Conservation (phyloP, 2,888 invertebrate species). For the Andrena dorsata region DNA sequence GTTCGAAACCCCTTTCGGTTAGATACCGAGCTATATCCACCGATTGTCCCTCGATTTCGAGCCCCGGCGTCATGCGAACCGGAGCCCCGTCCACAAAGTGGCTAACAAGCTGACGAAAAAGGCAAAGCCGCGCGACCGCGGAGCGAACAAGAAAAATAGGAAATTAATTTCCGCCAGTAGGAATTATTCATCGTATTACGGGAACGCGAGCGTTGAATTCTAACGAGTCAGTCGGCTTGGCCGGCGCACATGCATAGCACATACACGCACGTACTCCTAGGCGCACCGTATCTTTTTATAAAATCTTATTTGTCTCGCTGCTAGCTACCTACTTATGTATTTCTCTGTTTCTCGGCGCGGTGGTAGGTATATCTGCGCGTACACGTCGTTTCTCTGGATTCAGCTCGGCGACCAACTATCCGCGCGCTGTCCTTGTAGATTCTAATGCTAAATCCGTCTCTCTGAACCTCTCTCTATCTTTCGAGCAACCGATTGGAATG, state of each 20-base stretch:
- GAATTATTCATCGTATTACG: slow-evolving; percentile 63
- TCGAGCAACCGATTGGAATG: slow-evolving; percentile 75
- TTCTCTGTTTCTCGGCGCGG: slow-evolving; percentile 50
- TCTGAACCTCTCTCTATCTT: slow-evolving; percentile 75
- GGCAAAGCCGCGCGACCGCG: not conserved
- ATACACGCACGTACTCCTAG: slow-evolving; percentile 35
- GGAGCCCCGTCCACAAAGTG: not conserved
- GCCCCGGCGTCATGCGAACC: not conserved
- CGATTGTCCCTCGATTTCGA: not conserved
- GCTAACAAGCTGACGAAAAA: not conserved
- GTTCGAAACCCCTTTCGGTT: not conserved
- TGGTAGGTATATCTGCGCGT: slow-evolving; percentile 20
- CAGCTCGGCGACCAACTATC: slow-evolving; percentile 65
- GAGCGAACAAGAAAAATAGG: slow-evolving; percentile 16
- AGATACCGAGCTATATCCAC: not conserved
- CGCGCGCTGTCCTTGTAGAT: slow-evolving; percentile 73
- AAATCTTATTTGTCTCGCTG: slow-evolving; percentile 66
- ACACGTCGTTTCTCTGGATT: slow-evolving; percentile 68
- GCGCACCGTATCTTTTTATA: slow-evolving; percentile 58
- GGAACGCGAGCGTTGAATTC: slow-evolving; percentile 58
- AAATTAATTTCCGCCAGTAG: slow-evolving; percentile 58
- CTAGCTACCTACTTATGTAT: slow-evolving; percentile 53
- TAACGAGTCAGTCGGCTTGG: slow-evolving; percentile 45
- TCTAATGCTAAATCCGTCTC: slow-evolving; percentile 76
- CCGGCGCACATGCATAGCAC: slow-evolving; percentile 18